A percentile compares a stretch with the other conserved stretches of the same genome.
Conservation (phyloP, 1,140 invertebrate species). For the Philopotamus ludificatus region DNA sequence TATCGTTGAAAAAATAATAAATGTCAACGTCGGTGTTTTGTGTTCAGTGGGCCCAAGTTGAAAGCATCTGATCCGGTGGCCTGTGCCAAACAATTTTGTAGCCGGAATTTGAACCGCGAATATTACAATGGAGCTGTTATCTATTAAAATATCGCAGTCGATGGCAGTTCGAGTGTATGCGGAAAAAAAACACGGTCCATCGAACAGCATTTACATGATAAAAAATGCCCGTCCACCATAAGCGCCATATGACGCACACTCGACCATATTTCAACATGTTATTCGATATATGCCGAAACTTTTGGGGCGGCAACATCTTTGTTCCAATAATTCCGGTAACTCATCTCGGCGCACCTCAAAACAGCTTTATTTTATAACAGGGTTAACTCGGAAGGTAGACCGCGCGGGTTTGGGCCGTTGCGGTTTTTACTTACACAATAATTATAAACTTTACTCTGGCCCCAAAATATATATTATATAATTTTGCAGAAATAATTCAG, state of each 20-base stretch:
- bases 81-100: not conserved
- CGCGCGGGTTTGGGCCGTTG: not conserved
- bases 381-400: slow-evolving; percentile 3
- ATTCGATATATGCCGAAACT: not conserved
- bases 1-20: too few relatives aligned
- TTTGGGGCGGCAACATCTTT: not conserved
- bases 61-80: not conserved
- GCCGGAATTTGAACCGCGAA: not conserved
- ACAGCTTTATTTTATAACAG: slow-evolving; percentile 27
- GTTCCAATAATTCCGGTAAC: not conserved
- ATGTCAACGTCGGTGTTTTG: too few relatives aligned
- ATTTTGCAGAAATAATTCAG: not conserved
- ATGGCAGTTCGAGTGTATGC: too few relatives aligned
- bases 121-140: not conserved
- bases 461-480: not conserved
- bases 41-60: not conserved
- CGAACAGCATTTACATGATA: too few relatives aligned
- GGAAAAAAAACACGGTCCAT: too few relatives aligned
- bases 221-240: too few relatives aligned
- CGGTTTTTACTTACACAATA: not conserved
- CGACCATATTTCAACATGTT: not conserved
- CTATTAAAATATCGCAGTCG: too few relatives aligned
- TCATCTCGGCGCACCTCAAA: slow-evolving; percentile 16
- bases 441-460: not conserved
- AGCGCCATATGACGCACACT: too few relatives aligned